These are phyloP conservation scores for Oryzias celebensis DNA, from an alignment of 2,113 vertebrate genomes.

Conservation along the genomic window DNA sequence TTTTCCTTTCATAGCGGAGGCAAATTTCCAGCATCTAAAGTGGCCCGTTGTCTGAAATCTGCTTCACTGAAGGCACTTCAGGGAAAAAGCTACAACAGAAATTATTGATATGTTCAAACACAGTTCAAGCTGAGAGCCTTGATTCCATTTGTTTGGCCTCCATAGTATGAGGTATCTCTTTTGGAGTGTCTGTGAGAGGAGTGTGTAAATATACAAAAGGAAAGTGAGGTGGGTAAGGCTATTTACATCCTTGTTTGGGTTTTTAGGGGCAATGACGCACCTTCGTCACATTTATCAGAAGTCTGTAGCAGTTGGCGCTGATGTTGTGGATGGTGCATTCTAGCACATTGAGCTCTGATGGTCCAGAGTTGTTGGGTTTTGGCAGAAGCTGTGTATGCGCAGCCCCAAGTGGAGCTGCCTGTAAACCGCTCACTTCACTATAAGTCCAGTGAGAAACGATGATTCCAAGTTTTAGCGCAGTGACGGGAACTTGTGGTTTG, in stretches of 20 bases:
- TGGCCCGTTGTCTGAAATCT: slow-evolving; percentile 22
- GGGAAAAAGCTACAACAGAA: slow-evolving; percentile 7
- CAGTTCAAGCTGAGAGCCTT: slow-evolving; percentile 31
- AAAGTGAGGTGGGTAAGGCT: slow-evolving; percentile 59
- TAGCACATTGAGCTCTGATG: slow-evolving; percentile 14
- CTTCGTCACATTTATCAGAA: slow-evolving; percentile 54
- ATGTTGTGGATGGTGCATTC: too few species aligned
- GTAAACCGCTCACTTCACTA: slow-evolving; percentile 28
- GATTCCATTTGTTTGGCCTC: slow-evolving; percentile 45
- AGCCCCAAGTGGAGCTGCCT: slow-evolving; percentile 19
- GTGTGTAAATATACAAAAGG: slow-evolving; percentile 46
- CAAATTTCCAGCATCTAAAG: slow-evolving; percentile 27
- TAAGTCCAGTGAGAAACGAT: slow-evolving; percentile 18
- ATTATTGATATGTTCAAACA: slow-evolving; percentile 42
- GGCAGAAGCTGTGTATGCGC: slow-evolving; percentile 55
- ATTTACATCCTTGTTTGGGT: slow-evolving; percentile 52
- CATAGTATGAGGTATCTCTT: too few species aligned
- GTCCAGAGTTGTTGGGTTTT: slow-evolving; percentile 32
- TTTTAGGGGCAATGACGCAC: slow-evolving; percentile 52
- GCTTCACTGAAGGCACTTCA: slow-evolving; percentile 5
- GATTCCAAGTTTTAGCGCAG: slow-evolving; percentile 15
- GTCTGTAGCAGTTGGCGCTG: slow-evolving; percentile 47
- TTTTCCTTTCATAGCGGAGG: slow-evolving; percentile 26
- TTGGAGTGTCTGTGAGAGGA: slow-evolving; percentile 40
- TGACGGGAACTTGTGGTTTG: slow-evolving; percentile 25